Evolutionary conservation across 2,888 invertebrate genomes (phyloP), one percentile per base, ranked within the genome.

Genomic region (Calameuta idolon): DNA sequence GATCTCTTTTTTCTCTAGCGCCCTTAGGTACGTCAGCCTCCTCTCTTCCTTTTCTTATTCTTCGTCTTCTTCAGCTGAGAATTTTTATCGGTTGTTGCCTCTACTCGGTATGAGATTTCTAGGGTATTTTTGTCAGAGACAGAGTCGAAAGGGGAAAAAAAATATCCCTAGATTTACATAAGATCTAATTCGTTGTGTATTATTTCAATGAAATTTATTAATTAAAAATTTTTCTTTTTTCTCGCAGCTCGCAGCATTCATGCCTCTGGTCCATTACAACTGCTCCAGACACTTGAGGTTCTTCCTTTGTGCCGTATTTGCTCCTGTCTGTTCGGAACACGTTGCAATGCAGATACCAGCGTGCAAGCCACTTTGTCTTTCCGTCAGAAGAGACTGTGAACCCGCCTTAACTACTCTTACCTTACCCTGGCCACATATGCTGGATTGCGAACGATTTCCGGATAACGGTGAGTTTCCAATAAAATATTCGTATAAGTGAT

Each of bases 261-360:
- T 95, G 88, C 95, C 95, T 1, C 93, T 97, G 80, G 94, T 97
- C 77, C 94, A 96, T 84, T 95, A 95, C 87, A 95, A 95, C 76
- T 98, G 98, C 90, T 97, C 97, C 5, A 93, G 94, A 79, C 95
- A 97, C 88, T 94, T 97, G 71, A 94, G 96, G 84, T 96, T 98
- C 92, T 95, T 98, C 89, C 94, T 98, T 81, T 98, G 98, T 92
- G 96, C 97, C 30, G 95, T 98, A 76, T 97, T 97, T 92, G 96
- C 97, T 12, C 98, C 98, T 69, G 95, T 98, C 91, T 98, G 98
- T 92, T 97, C 97, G 40, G 96, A 96, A 88, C 95, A 97, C 91
- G 96, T 97, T 82, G 95, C 96, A 35, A 96, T 96, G 85, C 95
- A 97, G 69, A 96, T 98, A 81, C 96, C 96, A 80, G 96, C 97